Evolutionary conservation across 2,888 invertebrate genomes (phyloP).

Genomic region (Limenitis camilla): DNA sequence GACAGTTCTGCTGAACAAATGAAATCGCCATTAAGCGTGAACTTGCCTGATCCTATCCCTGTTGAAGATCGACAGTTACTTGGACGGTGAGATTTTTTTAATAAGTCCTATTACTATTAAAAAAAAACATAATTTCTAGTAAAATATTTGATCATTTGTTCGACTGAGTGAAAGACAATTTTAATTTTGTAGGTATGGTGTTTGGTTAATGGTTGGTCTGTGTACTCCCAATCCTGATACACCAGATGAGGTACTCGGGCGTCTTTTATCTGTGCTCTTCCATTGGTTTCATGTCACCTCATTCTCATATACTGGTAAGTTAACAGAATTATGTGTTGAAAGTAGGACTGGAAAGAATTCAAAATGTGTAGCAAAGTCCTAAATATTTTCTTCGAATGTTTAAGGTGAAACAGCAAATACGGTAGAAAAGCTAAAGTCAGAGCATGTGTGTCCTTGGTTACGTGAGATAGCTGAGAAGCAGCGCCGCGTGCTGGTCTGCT

Average conservation of each 20-base stretch:
- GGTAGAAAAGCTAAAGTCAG: slow-evolving; percentile 92
- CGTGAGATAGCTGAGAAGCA: slow-evolving; percentile 85
- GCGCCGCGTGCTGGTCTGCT: slow-evolving; percentile 92
- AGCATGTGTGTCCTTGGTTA: slow-evolving; percentile 95
- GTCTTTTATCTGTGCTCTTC: slow-evolving; percentile 95
- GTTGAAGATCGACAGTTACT: slow-evolving; percentile 91
- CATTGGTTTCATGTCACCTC: slow-evolving; percentile 99
- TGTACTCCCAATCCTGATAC: slow-evolving; percentile 87
- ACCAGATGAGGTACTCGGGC: slow-evolving; percentile 86
- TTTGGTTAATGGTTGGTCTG: slow-evolving; percentile 96
- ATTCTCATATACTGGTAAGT: slow-evolving; percentile 91
- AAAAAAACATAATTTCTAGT: background rate
- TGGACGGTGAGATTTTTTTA: slow-evolving; percentile 68
- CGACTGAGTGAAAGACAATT: background rate
- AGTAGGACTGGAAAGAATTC: background rate
- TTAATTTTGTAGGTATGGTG: slow-evolving; percentile 83
- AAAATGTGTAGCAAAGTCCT: too few relatives aligned
- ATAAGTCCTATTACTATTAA: background rate
- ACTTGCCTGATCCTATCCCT: slow-evolving; percentile 78
- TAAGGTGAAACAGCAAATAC: slow-evolving; percentile 85
- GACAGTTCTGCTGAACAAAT: slow-evolving; percentile 56
- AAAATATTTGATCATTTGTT: background rate
- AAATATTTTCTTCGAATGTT: too few relatives aligned
- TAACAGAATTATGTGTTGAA: background rate
- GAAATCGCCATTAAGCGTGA: slow-evolving; percentile 56